Base-by-base conservation (phyloP, 2,888 invertebrate genomes). In the Imbricaverruca yamaguchii region DNA sequence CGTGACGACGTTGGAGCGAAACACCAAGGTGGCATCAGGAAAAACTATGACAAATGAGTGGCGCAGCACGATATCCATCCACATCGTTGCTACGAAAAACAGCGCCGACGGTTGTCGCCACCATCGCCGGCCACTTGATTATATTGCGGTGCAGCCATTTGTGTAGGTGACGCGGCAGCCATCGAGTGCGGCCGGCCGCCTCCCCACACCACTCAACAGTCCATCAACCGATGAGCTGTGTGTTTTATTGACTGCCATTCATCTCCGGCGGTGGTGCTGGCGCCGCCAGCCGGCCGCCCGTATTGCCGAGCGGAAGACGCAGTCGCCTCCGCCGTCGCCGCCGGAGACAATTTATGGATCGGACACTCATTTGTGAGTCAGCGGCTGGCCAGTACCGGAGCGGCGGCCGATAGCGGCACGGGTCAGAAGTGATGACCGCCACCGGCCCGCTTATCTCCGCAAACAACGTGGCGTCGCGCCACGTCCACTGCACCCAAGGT, bases 191-290 rank as follows among this genome's bases (percentile, higher is more conserved):
- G 23, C 10, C 39, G 18, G 13, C 39, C 39, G 39, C 39, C 39
- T 39, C 39, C 39, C 39, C 39, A 39, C 59, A 1, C 59, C 59
- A 59, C 12, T 59, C 15, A 59, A 15, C 59, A 74, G 74, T 74
- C 74, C 74, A 74, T 74, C 74, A 74, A 13, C 15, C 53, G 74
- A 74, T 74, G 74, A 74, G 23, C 53, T 53, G 74, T 53, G 10
- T 53, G 21, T 74, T 74, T 39, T 74, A 74, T 74, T 21, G 74
- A 18, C 15, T 39, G 3, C 65, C n/a, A 65, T 23, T 6, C n/a
- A 65, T 65, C 65, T 11, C 15, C 12, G 65, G 18, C 74, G 53
- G 3, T 13, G 53, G 74, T 21, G 53, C 18, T 53, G 53, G 74
- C 9, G 15, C 39, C 39, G 65, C n/a, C 23, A 6, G 23, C 25